Base-by-base conservation (phyloP, 2,888 invertebrate species). In the Thereva unica region DNA sequence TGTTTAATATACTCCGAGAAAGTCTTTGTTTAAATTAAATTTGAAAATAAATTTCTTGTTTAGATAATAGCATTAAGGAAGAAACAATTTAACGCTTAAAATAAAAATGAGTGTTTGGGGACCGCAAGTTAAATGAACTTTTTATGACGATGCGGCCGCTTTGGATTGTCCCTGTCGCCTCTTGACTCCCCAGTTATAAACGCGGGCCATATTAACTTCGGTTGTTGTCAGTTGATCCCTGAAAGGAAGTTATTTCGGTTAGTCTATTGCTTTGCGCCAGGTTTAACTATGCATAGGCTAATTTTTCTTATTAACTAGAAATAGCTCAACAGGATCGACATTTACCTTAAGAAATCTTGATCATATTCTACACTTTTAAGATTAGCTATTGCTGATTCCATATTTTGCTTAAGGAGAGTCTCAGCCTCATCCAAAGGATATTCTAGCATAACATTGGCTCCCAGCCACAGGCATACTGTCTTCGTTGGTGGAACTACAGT, bases 131-230 rank as follows among this genome's bases (percentile, higher is more conserved):
- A 23, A 23, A 23, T 23, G 23, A 23, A 23, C 23, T 23, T 23
- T 23, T 23, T 23, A 23, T 23, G 23, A 59, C 49, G 59, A 59
- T 49, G 66, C 64, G 3, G 66, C 52, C 12, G 75, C 74, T 35
- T 82, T 82, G 76, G 88, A 88, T 47, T 87, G 87, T 45, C 91
- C 89, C 81, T 94, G 92, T 71, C 94, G 87, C 77, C 89, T 87
- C 80, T 96, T 97, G 3, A 98, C 95, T 83, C 97, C 94, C 97
- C 97, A 97, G 81, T 98, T 98, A 80, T 93, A 97, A 35, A 98
- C 95, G 78, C 98, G 85, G 40, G 98, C 97, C 95, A 98, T 97
- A 80, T 97, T 98, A 35, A 98, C 98, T 87, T 99, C 98, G 53
- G 95, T 94, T 23, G 97, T 98, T 10, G 98, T 99, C 76, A 94